Conservation (phyloP, 1,140 invertebrate species). For the Caerostris extrusa region DNA sequence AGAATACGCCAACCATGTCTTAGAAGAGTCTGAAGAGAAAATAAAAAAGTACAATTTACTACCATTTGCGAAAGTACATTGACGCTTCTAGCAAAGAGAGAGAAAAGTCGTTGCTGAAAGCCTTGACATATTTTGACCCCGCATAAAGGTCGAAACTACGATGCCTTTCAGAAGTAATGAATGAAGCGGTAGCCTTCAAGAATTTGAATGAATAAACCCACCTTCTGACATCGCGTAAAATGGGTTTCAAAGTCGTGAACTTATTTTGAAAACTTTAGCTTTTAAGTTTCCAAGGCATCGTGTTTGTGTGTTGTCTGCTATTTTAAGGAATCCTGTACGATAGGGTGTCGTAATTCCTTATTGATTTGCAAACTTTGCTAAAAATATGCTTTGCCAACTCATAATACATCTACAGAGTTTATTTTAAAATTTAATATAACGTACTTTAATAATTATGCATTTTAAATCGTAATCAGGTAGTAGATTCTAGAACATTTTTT, state of each 20-base stretch:
- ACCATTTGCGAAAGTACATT: constrained; percentile 5
- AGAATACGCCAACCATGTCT: neutral
- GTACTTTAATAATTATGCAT: too few species aligned
- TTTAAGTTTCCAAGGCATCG: neutral
- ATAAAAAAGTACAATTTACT: neutral
- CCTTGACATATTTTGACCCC: constrained; percentile 28
- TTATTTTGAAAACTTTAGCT: neutral
- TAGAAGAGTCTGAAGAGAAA: neutral
- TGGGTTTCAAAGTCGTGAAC: neutral
- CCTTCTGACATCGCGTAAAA: neutral
- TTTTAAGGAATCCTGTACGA: too few species aligned
- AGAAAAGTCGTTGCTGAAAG: neutral
- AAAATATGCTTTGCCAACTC: too few species aligned
- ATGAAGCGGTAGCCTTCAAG: neutral
- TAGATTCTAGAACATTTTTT: too few species aligned
- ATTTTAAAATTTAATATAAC: too few species aligned
- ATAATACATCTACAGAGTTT: too few species aligned
- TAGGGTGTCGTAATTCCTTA: too few species aligned
- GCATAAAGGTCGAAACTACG: neutral
- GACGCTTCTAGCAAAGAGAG: neutral
- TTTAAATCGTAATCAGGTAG: too few species aligned
- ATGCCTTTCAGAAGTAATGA: constrained; percentile 1
- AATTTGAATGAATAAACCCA: constrained; percentile 8
- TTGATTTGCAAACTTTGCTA: too few species aligned
- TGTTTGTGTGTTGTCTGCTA: too few species aligned